Evolutionary conservation across 2,797 vertebrate species (phyloP).

Genomic region (Chaetophractus vellerosus): DNA sequence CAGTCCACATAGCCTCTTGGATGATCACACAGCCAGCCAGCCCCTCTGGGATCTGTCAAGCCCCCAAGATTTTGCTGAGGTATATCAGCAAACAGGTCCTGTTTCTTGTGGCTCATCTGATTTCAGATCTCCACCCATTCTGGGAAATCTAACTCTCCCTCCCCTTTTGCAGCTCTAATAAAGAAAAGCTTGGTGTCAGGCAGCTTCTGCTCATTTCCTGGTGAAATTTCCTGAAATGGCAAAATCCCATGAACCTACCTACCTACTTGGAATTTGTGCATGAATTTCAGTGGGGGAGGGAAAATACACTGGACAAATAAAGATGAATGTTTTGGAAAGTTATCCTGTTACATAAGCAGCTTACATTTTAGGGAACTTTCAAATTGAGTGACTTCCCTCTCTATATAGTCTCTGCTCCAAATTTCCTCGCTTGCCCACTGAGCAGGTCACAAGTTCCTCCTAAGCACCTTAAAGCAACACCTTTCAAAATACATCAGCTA

Average conservation of each 20-base stretch:
- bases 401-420: background rate
- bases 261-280: conserved; percentile 50
- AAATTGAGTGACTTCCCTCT: background rate
- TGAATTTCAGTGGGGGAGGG: conserved; percentile 37
- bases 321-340: conserved; percentile 61
- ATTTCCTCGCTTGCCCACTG: conserved; percentile 40
- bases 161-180: conserved; percentile 52
- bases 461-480: background rate
- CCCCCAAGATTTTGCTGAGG: conserved; percentile 44
- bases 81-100: conserved; percentile 3
- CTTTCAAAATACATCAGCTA: conserved; percentile 40
- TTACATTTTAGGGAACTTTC: conserved; percentile 8
- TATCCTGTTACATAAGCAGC: conserved; percentile 20
- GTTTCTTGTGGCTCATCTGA: conserved; percentile 44
- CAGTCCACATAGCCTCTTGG: background rate
- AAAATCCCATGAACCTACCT: conserved; percentile 18
- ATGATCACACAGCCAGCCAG: background rate
- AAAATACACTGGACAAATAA: conserved; percentile 59
- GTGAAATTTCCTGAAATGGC: conserved; percentile 47
- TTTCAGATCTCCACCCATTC: conserved; percentile 1
- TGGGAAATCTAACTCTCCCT: background rate
- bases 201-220: conserved; percentile 31
- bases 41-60: background rate
- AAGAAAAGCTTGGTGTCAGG: conserved; percentile 52
- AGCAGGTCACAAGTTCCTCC: background rate